Evolutionary conservation across 2,113 vertebrate species (phyloP).

Genomic region (Jacana jacana): DNA sequence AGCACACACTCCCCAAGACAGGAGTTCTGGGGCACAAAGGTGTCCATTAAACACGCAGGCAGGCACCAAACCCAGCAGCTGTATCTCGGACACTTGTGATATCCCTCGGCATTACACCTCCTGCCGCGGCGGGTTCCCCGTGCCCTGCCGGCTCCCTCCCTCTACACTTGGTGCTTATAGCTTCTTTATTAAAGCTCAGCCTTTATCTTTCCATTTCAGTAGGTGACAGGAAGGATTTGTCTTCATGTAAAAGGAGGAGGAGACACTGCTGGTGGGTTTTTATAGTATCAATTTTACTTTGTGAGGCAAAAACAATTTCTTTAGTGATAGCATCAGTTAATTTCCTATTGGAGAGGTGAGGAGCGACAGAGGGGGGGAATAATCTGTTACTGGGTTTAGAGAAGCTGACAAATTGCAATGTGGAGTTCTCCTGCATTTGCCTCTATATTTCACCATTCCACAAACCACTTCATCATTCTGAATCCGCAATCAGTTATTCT

Average conservation of each 20-base stretch:
- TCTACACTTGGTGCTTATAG: neutral
- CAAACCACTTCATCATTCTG: constrained; percentile 39
- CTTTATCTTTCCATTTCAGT: constrained; percentile 69
- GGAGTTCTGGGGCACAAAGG: neutral
- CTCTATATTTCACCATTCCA: constrained; percentile 23
- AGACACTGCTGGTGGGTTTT: constrained; percentile 64
- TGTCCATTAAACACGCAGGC: neutral
- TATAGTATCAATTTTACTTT: constrained; percentile 74
- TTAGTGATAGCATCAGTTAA: constrained; percentile 78
- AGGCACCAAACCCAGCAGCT: accelerated
- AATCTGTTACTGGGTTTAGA: constrained; percentile 46
- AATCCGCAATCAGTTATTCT: constrained; percentile 58
- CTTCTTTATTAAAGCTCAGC: constrained; percentile 62
- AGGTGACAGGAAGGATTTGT: constrained; percentile 51
- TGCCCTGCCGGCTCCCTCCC: neutral
- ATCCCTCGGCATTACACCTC: neutral
- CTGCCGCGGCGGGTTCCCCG: neutral
- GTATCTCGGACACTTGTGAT: neutral
- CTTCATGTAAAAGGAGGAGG: constrained; percentile 69
- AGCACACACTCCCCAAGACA: neutral
- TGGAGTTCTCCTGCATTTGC: constrained; percentile 48
- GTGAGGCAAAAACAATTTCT: constrained; percentile 74
- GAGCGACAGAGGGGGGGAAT: constrained; percentile 18
- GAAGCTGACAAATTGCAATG: constrained; percentile 66
- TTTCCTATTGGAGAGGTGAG: constrained; percentile 75